phyloP scores from a whole-genome alignment of 2,797 vertebrate genomes.

The Tarsius wallacei region DNA sequence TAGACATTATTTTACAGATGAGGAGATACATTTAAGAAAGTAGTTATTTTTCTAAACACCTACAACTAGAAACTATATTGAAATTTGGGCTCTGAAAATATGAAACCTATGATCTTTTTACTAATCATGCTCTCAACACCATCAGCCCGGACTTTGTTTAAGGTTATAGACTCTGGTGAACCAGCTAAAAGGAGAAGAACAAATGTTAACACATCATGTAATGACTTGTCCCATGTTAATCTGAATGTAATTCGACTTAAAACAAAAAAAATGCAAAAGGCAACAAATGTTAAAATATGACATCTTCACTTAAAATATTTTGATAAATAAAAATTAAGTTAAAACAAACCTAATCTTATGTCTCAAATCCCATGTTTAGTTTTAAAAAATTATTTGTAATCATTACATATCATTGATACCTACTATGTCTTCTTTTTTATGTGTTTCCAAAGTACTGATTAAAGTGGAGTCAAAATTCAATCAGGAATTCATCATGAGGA shows the following conservation, averaged over 20 bases:
- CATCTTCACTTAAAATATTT: not conserved
- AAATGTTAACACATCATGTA: not conserved
- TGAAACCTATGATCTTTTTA: not conserved
- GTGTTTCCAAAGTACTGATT: not conserved
- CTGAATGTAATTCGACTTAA: not conserved
- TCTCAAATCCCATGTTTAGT: not conserved
- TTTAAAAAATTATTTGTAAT: not conserved
- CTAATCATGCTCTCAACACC: not conserved
- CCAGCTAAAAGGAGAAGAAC: not conserved
- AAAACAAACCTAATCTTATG: not conserved
- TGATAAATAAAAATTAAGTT: constrained; percentile 34
- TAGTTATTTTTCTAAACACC: too few relatives aligned
- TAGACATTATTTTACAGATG: too few relatives aligned
- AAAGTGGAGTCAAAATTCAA: not conserved
- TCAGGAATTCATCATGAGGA: constrained; percentile 13
- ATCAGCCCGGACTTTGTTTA: not conserved
- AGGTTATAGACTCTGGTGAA: not conserved
- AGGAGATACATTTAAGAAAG: too few relatives aligned
- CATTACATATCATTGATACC: not conserved
- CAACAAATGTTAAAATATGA: not conserved
- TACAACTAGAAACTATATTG: not conserved
- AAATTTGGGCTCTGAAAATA: constrained; percentile 7
- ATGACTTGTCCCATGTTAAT: not conserved
- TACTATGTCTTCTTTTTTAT: not conserved
- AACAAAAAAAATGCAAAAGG: not conserved